These are phyloP conservation scores for Acanthaster planci DNA, from an alignment of 35 echinoderm and acorn worm species.

Conservation along the genomic window DNA sequence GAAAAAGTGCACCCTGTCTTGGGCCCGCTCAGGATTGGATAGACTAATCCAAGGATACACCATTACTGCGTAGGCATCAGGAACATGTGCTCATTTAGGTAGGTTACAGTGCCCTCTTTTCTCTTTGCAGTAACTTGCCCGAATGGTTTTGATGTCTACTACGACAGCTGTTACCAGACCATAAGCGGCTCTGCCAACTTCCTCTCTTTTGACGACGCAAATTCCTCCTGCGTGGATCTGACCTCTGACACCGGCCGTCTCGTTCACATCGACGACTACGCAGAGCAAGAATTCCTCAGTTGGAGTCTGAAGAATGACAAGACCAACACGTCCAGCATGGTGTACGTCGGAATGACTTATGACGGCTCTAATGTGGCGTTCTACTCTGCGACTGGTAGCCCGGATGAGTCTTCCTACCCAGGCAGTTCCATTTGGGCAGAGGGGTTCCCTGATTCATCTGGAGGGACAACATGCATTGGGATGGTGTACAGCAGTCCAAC, in stretches of 20 bases:
- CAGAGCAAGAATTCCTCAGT: slow-evolving; percentile 66
- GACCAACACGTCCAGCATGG: neutral
- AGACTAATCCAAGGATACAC: too few species aligned
- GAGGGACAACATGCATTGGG: slow-evolving; percentile 45
- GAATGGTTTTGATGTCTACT: slow-evolving; percentile 50
- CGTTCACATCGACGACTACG: slow-evolving; percentile 50
- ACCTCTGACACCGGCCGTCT: slow-evolving; percentile 64
- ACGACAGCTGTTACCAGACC: slow-evolving; percentile 71
- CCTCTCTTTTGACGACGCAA: slow-evolving; percentile 40
- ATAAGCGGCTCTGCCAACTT: neutral
- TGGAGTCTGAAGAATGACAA: slow-evolving; percentile 50
- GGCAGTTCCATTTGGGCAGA: slow-evolving; percentile 47
- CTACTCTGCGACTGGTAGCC: slow-evolving; percentile 20
- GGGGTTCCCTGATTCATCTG: slow-evolving; percentile 37
- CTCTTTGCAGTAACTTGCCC: slow-evolving; percentile 58
- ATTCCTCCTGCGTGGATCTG: slow-evolving; percentile 38
- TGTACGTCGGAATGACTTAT: slow-evolving; percentile 61
- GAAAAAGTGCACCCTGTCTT: too few species aligned
- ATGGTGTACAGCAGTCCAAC: slow-evolving; percentile 46
- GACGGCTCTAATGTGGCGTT: slow-evolving; percentile 19
- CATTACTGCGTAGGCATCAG: too few species aligned
- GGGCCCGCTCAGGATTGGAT: too few species aligned
- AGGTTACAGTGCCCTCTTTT: too few species aligned
- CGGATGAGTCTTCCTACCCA: slow-evolving; percentile 32
- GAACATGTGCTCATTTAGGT: too few species aligned